Evolutionary conservation across 2,888 invertebrate genomes (phyloP).

Genomic region (Ommatoiulus sabulosus): DNA sequence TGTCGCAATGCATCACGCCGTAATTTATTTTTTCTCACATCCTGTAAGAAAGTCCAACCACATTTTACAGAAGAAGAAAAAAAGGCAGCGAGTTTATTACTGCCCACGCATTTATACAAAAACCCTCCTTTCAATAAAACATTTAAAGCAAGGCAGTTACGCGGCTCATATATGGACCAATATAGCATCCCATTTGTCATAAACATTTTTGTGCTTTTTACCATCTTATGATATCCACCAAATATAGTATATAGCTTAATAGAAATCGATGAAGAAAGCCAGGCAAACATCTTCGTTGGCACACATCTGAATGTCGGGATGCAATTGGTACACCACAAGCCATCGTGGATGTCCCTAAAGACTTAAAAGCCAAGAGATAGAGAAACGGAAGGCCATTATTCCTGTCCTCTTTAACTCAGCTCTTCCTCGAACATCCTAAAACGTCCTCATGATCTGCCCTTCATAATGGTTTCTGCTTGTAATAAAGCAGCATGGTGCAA

Average conservation of each 20-base stretch:
- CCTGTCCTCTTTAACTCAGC: constrained; percentile 30
- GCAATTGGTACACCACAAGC: constrained; percentile 45
- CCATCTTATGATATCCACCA: background rate
- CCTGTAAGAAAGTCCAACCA: background rate
- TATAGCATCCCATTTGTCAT: background rate
- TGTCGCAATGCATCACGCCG: no score
- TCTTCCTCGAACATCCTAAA: background rate
- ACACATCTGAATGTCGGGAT: background rate
- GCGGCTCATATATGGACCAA: background rate
- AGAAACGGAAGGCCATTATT: constrained; percentile 35
- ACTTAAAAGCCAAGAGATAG: constrained; percentile 10
- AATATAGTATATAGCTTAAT: background rate
- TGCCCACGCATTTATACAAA: background rate
- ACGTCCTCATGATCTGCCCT: constrained; percentile 18
- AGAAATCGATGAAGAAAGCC: constrained; percentile 15
- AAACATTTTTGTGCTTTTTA: background rate
- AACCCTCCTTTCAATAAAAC: background rate
- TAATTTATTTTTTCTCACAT: no score
- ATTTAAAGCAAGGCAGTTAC: background rate
- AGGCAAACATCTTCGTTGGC: background rate
- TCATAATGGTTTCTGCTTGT: background rate
- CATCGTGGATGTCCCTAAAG: background rate
- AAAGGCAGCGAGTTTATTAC: background rate
- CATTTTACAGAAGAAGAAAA: background rate
- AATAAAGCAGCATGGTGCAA: constrained; percentile 35